phyloP scores from a whole-genome alignment of 2,113 vertebrate species.

The Saccopteryx bilineata region DNA sequence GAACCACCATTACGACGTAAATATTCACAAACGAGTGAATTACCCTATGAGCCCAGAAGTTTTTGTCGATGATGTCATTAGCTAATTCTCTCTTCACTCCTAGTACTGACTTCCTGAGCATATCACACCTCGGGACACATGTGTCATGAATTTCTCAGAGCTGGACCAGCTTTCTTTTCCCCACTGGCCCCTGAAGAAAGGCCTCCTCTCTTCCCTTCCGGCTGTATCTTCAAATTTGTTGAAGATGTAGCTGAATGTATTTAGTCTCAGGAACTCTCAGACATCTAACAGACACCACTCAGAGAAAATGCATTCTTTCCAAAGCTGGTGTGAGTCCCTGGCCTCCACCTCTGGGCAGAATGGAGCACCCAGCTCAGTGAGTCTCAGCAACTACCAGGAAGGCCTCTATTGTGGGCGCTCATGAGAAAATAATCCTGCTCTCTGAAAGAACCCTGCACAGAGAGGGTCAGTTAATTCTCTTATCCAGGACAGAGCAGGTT shows the following conservation, averaged over 20 bases:
- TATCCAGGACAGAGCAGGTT: background rate
- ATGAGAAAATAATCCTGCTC: background rate
- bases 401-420: background rate
- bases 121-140: fast-evolving
- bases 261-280: background rate
- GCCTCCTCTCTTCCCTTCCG: background rate
- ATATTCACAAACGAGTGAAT: background rate
- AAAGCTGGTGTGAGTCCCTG: background rate
- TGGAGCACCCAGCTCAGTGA: background rate
- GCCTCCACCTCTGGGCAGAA: background rate
- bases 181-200: conserved; percentile 39
- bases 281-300: background rate
- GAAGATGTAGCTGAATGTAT: background rate
- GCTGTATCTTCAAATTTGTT: background rate
- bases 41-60: background rate
- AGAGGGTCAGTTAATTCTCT: background rate
- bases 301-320: background rate
- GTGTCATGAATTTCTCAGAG: background rate
- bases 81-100: background rate
- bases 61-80: too few relatives aligned
- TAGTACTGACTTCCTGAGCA: background rate
- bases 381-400: background rate
- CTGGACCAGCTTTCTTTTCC: background rate
- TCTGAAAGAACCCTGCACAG: background rate
- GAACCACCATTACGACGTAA: background rate